Conservation (phyloP, 1,140 invertebrate species). For the Philaenus spumarius region DNA sequence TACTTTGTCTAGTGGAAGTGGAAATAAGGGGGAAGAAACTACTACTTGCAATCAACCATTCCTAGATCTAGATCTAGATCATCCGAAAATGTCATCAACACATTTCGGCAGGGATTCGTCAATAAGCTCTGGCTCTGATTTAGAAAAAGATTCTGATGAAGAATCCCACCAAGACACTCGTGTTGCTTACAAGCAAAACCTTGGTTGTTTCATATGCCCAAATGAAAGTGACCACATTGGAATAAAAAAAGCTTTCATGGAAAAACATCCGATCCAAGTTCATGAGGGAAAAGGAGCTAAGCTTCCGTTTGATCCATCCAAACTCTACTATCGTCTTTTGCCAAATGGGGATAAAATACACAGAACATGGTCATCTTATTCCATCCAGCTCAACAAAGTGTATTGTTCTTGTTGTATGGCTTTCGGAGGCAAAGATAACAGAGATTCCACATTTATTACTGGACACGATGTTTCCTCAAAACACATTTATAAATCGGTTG, state of each 20-base stretch:
- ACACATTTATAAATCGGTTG: conserved; percentile 19
- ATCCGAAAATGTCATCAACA: background rate
- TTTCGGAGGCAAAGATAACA: conserved; percentile 8
- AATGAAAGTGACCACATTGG: conserved; percentile 2
- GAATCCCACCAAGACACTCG: background rate
- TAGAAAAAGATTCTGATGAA: conserved; percentile 5
- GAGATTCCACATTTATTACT: conserved; percentile 21
- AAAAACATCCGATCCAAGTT: conserved; percentile 12
- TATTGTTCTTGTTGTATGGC: conserved; percentile 12
- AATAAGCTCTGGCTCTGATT: conserved; percentile 8
- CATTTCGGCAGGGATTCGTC: conserved; percentile 8
- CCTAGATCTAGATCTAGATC: background rate
- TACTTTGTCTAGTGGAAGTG: background rate
- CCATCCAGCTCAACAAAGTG: background rate
- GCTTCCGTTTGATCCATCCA: conserved; percentile 6
- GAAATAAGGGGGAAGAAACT: conserved; percentile 1
- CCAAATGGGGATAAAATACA: conserved; percentile 13
- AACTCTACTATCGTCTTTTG: conserved; percentile 5
- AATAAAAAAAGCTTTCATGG: conserved; percentile 7
- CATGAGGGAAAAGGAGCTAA: background rate
- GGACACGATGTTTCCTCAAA: conserved; percentile 18
- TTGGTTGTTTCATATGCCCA: conserved; percentile 13
- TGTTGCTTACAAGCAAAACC: background rate
- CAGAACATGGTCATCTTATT: conserved; percentile 9
- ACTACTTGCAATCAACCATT: background rate